Base-by-base conservation (phyloP, 2,888 invertebrate genomes). In the Dilophus febrilis region DNA sequence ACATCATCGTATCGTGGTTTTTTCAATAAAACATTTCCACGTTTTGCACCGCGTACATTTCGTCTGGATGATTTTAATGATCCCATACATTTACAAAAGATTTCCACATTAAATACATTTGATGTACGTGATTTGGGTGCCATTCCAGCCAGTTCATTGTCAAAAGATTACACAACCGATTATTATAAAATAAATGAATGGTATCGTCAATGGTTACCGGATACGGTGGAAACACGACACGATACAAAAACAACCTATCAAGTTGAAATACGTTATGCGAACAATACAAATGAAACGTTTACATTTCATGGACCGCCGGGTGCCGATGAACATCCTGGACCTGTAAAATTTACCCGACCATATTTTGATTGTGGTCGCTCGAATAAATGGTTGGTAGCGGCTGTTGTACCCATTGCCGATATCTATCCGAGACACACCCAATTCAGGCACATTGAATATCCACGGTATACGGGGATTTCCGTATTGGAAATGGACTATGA, bases 401-500 rank as follows among this genome's bases (percentile, higher is more conserved):
- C 92, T 1, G 85, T 91, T 2, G 84, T 88, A 17, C 95, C 95
- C 1, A 83, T 97, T 30, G 90, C 90, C 4, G 97, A 97, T 56
- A 88, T 92, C 48, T 92, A 84, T 64, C 94, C 94, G 0, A 68
- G 91, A 12, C 91, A 92, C 56, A 92, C 91, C 3, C 80, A 84
- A 37, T 19, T 16, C 30, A 22, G 26, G 18, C 16, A 22, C 17
- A 35, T 38, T 30, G 22, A 18, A 32, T 41, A 38, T 51, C 57
- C 19, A 48, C 85, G 88, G 49, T 91, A 90, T 56, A 90, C 92
- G 2, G 95, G 88, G 30, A 81, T 82, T 14, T 76, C 88, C 1
- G 91, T 92, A 0, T 71, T 92, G 61, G 94, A 95, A 71, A 81
- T 94, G 75, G 95, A 97, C 57, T 91, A 87, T 60, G 91, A 95